Base-by-base conservation (phyloP, 2,888 invertebrate genomes). In the Xiphydria camelus region DNA sequence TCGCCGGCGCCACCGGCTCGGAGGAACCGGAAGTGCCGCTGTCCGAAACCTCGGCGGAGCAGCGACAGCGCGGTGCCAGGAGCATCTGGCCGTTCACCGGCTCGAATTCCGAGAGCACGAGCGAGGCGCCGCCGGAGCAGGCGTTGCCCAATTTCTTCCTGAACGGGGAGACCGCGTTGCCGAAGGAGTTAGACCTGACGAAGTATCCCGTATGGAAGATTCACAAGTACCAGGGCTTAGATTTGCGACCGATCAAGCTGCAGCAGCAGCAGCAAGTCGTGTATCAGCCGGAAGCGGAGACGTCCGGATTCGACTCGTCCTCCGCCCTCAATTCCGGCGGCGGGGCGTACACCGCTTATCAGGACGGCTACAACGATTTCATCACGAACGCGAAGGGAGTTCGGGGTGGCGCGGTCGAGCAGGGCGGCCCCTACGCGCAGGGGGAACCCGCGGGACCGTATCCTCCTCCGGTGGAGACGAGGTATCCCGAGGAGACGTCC, bases 171-270 rank as follows among this genome's bases (percentile, higher is more conserved):
- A 47, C 47, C 3, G 10, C 9, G 0, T 12, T 51, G 17, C 45
- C 36, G 6, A 19, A 44, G 9, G 39, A 17, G 4, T 34, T 59
- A 7, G 45, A 49, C 23, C 31, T 57, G n/a, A 51, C 45, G 25
- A 49, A 51, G 19, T 43, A 56, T 18, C 58, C 50, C 6, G 29
- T 61, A 17, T 60, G 61, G 61, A 57, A 51, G 41, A 35, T 60
- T 1, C 58, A 55, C 49, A 57, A 53, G 39, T 57, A 58, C 39
- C 42, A 50, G 15, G 53, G 56, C 3, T 49, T 60, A 42, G 56
- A 59, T 17, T 12, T 53, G 4, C 49, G 52, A 4, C 55, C 61
- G 4, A 48, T 57, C 4, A 26, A 49, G n/a, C 21, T 54, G 4
- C 40, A 40, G 9, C 36, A 34, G n/a, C 26, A 29, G 9, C 33